phyloP scores from a whole-genome alignment of 1,140 invertebrate species.

The Lithobius niger region DNA sequence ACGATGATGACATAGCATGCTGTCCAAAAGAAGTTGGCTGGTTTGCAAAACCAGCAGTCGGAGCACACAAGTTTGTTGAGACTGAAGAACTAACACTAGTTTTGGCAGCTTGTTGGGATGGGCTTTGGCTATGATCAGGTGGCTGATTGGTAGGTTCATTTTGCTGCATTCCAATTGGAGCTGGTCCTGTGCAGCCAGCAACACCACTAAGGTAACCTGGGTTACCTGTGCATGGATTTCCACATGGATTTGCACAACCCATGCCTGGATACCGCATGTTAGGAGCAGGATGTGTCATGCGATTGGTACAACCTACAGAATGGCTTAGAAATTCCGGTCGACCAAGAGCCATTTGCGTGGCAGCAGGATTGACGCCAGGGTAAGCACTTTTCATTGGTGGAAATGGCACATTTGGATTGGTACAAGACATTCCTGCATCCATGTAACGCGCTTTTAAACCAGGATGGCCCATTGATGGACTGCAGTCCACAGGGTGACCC shows the following conservation, averaged over 20 bases:
- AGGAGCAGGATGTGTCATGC: background rate
- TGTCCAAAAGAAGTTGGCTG: no score
- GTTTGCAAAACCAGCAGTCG: no score
- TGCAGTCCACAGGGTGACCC: constrained; percentile 4
- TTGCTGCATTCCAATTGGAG: background rate
- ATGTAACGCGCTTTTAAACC: constrained; percentile 1
- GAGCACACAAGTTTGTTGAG: no score
- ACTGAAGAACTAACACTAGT: no score
- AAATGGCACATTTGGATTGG: background rate
- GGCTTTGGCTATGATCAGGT: no score
- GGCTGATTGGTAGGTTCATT: background rate
- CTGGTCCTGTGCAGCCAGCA: background rate
- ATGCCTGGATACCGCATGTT: constrained; percentile 1
- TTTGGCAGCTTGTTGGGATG: no score
- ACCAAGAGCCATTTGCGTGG: background rate
- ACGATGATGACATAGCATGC: no score
- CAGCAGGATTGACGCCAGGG: background rate
- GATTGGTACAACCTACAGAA: background rate
- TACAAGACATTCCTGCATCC: constrained; percentile 2
- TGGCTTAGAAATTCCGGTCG: constrained; percentile 2
- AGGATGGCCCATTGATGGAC: background rate
- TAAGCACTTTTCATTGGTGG: constrained; percentile 1
- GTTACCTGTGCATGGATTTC: background rate
- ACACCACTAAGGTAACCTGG: background rate
- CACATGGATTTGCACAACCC: constrained; percentile 1